Evolutionary conservation across 1,140 invertebrate genomes (phyloP).

Genomic region (Chrysomallon squamiferum): DNA sequence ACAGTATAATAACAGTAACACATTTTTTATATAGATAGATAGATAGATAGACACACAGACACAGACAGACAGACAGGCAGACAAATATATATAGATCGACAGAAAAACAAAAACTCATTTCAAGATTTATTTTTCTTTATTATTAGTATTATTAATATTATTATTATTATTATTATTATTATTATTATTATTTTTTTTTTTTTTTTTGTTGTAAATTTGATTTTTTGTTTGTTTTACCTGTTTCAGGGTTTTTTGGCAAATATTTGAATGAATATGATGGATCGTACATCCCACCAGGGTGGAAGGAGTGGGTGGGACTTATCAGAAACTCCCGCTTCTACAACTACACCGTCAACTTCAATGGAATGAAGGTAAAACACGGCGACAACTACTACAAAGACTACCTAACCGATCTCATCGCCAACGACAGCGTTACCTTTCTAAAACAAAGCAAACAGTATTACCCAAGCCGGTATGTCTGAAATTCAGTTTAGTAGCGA

Average conservation of each 20-base stretch:
- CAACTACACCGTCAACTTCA: constrained; percentile 97
- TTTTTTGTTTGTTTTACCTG: too few species aligned
- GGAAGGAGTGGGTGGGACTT: constrained; percentile 96
- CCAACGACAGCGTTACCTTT: constrained; percentile 95
- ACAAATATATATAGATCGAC: too few species aligned
- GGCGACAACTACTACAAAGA: constrained; percentile 90
- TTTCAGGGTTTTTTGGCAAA: constrained; percentile 96
- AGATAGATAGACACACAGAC: too few species aligned
- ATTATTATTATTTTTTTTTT: too few species aligned
- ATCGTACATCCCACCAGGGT: constrained; percentile 75
- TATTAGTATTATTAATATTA: too few species aligned
- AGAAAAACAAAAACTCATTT: too few species aligned
- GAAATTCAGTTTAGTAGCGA: not conserved
- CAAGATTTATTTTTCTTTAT: too few species aligned
- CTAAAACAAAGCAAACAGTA: constrained; percentile 74
- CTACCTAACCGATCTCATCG: constrained; percentile 96
- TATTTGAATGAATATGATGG: constrained; percentile 88
- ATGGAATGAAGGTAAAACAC: constrained; percentile 92
- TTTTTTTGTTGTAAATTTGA: too few species aligned
- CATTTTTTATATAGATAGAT: too few species aligned
- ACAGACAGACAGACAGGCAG: too few species aligned
- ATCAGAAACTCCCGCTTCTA: constrained; percentile 98
- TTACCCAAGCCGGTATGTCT: constrained; percentile 72
- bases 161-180: too few species aligned
- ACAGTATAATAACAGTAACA: too few species aligned